A percentile compares a stretch with the other conserved stretches of the same genome.
Evolutionary conservation across 2,113 vertebrate species (phyloP).

Genomic region (Lagenorhynchus albirostris): DNA sequence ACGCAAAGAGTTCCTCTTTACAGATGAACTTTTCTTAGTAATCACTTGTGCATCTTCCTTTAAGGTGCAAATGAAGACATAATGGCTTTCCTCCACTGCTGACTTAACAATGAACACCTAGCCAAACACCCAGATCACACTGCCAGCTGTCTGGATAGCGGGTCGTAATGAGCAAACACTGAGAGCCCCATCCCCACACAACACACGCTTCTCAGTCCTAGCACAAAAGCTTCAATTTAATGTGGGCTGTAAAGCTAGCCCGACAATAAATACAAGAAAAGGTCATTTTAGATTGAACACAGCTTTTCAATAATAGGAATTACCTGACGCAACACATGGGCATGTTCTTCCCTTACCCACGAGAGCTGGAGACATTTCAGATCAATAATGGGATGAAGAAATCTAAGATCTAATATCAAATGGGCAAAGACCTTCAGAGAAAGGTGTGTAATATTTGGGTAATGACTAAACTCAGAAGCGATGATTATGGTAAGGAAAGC

Average conservation of each 20-base stretch:
- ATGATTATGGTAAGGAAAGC: not conserved
- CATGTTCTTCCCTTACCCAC: slow-evolving; percentile 50
- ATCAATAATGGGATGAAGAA: slow-evolving; percentile 62
- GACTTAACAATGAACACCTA: slow-evolving; percentile 25
- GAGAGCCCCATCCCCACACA: slow-evolving; percentile 36
- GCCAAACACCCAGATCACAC: not conserved
- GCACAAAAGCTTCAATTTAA: slow-evolving; percentile 71
- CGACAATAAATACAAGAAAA: slow-evolving; percentile 77
- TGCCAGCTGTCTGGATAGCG: slow-evolving; percentile 43
- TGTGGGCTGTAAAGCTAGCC: slow-evolving; percentile 58
- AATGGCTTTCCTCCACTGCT: slow-evolving; percentile 25
- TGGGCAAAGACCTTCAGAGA: not conserved
- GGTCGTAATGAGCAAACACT: slow-evolving; percentile 57
- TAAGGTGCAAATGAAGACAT: slow-evolving; percentile 47
- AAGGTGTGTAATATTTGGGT: not conserved
- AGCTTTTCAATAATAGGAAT: slow-evolving; percentile 75
- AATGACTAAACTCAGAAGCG: not conserved
- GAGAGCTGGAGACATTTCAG: slow-evolving; percentile 64
- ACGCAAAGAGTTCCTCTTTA: not conserved
- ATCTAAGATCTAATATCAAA: slow-evolving; percentile 51
- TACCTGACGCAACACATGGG: slow-evolving; percentile 63
- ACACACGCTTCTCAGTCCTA: slow-evolving; percentile 41
- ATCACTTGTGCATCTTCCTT: not conserved
- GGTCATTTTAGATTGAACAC: slow-evolving; percentile 79
- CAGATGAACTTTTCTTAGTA: not conserved